Evolutionary conservation across 2,888 invertebrate genomes (phyloP).

Genomic region (Campoplex nolae): DNA sequence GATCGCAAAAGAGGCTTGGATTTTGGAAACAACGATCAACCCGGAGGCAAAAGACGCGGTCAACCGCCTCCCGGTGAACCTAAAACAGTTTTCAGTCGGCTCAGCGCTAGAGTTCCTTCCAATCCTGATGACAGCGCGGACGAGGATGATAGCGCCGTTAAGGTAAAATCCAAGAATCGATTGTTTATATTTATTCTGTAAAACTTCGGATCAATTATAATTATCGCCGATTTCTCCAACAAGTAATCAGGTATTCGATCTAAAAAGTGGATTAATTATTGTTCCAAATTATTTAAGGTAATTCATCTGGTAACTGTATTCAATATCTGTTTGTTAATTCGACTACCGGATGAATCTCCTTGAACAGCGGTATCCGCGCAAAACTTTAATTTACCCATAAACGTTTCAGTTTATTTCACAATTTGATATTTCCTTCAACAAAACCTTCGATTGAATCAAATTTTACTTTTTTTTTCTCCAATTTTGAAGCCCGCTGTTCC

Average conservation of each 20-base stretch:
- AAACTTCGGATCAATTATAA: background rate
- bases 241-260: background rate
- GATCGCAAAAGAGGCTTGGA: constrained; percentile 80
- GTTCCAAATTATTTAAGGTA: background rate
- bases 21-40: constrained; percentile 79
- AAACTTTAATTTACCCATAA: background rate
- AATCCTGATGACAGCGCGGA: constrained; percentile 83
- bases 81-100: constrained; percentile 83
- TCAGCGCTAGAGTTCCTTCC: constrained; percentile 82
- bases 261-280: background rate
- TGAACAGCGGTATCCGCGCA: background rate
- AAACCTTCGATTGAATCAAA: constrained; percentile 13
- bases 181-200: background rate
- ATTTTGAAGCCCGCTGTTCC: constrained; percentile 85
- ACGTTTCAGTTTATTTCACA: background rate
- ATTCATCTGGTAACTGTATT: no score
- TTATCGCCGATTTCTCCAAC: background rate
- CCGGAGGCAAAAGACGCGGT: constrained; percentile 80
- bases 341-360: no score
- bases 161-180: constrained; percentile 67
- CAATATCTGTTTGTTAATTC: no score
- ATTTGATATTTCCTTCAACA: background rate
- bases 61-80: constrained; percentile 78
- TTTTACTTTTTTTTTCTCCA: background rate
- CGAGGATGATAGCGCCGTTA: constrained; percentile 80